A percentile compares a stretch with the other conserved stretches of the same genome.
Conservation (phyloP, 2,797 vertebrate species). For the Meriones psammophilus region DNA sequence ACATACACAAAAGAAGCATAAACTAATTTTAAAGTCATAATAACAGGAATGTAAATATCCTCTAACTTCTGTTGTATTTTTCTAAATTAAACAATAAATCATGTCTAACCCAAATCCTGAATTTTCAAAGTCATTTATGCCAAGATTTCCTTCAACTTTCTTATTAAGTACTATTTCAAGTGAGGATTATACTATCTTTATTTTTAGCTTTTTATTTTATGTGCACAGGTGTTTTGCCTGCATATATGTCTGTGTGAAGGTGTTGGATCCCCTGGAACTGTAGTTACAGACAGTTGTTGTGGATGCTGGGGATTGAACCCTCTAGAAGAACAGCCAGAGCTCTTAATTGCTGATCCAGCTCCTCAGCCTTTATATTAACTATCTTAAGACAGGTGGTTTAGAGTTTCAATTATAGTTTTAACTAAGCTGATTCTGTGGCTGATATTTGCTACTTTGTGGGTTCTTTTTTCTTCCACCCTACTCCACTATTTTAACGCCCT, state of each 20-base stretch:
- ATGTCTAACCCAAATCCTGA: not conserved
- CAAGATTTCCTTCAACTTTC: slow-evolving; percentile 1
- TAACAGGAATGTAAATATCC: slow-evolving; percentile 62
- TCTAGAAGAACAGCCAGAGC: not conserved
- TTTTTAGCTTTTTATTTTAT: not conserved
- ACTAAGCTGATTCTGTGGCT: not conserved
- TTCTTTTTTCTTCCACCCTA: too few species aligned
- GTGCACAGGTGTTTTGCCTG: not conserved
- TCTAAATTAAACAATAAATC: slow-evolving; percentile 48
- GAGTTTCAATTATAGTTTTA: slow-evolving; percentile 26
- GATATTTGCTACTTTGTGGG: too few species aligned
- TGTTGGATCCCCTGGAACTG: not conserved
- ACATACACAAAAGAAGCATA: slow-evolving; percentile 56
- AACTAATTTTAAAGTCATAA: slow-evolving; percentile 38
- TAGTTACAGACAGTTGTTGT: not conserved
- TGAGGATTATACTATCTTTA: not conserved
- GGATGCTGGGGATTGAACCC: not conserved
- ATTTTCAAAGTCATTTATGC: not conserved
- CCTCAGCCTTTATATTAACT: not conserved
- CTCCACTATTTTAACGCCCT: too few species aligned
- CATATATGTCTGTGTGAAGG: not conserved
- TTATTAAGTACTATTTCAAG: not conserved
- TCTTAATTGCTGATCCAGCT: not conserved
- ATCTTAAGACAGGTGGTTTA: not conserved
- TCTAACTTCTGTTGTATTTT: slow-evolving; percentile 30